Percentiles rank a stretch among this genome's conserved stretches.
Evolutionary conservation across 2,888 invertebrate species (phyloP).

Genomic region (Elegia similella): DNA sequence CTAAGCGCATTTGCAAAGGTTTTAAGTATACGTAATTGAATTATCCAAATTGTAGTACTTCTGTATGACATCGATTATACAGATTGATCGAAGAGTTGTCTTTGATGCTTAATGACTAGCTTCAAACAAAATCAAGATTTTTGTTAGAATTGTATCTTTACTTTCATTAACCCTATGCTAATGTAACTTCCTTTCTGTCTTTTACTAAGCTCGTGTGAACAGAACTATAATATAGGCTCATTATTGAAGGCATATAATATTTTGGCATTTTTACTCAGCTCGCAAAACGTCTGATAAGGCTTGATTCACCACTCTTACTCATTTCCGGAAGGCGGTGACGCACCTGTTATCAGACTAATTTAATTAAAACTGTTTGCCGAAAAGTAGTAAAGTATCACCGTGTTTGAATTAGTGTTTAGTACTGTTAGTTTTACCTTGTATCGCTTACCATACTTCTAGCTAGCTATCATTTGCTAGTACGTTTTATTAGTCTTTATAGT

Average conservation of each 20-base stretch:
- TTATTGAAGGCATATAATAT: background rate
- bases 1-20: background rate
- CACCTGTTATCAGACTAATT: slow-evolving; percentile 29
- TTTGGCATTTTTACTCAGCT: slow-evolving; percentile 20
- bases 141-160: too few relatives aligned
- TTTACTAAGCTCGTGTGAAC: background rate
- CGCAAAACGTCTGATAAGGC: slow-evolving; percentile 46
- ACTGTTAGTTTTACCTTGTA: slow-evolving; percentile 7
- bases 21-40: background rate
- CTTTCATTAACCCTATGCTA: too few relatives aligned
- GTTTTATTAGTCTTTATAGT: background rate
- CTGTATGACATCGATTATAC: too few relatives aligned
- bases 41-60: background rate
- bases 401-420: slow-evolving; percentile 12
- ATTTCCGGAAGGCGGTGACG: slow-evolving; percentile 47
- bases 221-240: background rate
- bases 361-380: slow-evolving; percentile 26
- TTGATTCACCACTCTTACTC: slow-evolving; percentile 61
- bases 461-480: background rate
- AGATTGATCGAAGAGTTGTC: too few relatives aligned
- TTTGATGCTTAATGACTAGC: too few relatives aligned
- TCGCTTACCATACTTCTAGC: slow-evolving; percentile 7
- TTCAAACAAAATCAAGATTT: too few relatives aligned
- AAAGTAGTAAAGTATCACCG: slow-evolving; percentile 13
- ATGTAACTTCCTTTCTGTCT: too few relatives aligned